These are phyloP conservation scores for Nezara viridula DNA, from an alignment of 2,888 invertebrate genomes.

Conservation along the genomic window DNA sequence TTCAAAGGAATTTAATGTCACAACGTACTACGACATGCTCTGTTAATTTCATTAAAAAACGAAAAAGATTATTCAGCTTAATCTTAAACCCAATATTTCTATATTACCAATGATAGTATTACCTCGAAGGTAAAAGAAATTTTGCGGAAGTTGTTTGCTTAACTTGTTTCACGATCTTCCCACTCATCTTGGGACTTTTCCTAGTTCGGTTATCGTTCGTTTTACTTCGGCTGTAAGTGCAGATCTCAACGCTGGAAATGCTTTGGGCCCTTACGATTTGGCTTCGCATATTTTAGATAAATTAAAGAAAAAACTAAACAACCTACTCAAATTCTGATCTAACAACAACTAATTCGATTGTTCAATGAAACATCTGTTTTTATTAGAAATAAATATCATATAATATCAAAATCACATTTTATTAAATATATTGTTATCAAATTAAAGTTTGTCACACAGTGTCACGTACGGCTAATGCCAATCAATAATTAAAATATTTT, in stretches of 20 bases:
- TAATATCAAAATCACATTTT: no score
- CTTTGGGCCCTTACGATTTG: not conserved
- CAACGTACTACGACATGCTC: no score
- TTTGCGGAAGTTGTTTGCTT: not conserved
- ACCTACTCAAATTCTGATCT: not conserved
- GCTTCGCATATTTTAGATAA: not conserved
- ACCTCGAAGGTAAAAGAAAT: not conserved
- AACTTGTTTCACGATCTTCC: not conserved
- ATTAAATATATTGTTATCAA: no score
- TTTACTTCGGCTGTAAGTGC: not conserved
- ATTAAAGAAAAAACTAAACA: not conserved
- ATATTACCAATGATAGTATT: not conserved
- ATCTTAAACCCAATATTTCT: no score
- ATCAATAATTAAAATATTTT: no score
- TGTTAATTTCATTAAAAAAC: no score
- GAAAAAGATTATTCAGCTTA: no score
- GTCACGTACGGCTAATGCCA: no score
- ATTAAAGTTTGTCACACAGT: no score
- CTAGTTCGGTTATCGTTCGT: not conserved
- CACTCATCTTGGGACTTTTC: not conserved
- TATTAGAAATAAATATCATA: not conserved
- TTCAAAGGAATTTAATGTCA: no score
- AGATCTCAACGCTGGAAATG: not conserved
- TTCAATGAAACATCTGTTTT: not conserved
- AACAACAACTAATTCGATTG: not conserved